phyloP scores from a whole-genome alignment of 2,113 vertebrate species.

The Pristiophorus japonicus region DNA sequence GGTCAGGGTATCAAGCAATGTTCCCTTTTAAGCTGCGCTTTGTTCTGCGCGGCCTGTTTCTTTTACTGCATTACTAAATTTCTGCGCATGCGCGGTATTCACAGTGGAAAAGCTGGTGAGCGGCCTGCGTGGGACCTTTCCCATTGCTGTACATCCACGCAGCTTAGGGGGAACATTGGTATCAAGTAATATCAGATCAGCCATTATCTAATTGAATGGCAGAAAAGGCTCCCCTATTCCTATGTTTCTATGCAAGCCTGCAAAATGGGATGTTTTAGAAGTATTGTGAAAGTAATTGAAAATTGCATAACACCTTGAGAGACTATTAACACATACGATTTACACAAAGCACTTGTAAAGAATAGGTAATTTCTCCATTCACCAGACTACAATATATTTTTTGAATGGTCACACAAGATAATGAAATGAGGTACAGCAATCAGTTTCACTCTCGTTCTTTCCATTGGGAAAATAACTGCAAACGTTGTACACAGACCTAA shows the following conservation, averaged over 20 bases:
- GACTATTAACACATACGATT: neutral
- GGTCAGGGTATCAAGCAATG: neutral
- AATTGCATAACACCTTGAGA: neutral
- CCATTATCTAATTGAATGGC: neutral
- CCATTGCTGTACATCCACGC: no score
- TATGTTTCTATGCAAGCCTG: neutral
- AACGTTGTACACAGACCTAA: neutral
- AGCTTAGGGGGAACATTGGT: no score
- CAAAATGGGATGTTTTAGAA: neutral
- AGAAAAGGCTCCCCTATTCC: neutral
- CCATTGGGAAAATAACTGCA: neutral
- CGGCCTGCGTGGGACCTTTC: no score
- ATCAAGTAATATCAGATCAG: neutral
- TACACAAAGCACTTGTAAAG: neutral
- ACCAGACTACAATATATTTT: neutral
- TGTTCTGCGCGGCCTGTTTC: no score
- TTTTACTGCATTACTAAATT: no score
- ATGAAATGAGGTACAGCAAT: neutral
- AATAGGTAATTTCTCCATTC: neutral
- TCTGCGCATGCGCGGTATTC: no score
- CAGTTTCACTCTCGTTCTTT: neutral
- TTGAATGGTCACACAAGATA: neutral
- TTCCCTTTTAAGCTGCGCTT: no score
- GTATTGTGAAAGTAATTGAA: neutral
- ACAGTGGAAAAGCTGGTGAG: no score